A percentile compares a stretch with the other conserved stretches of the same genome.
These are phyloP conservation scores for Drosophila histrio DNA, from an alignment of 2,888 invertebrate species.

Conservation along the genomic window DNA sequence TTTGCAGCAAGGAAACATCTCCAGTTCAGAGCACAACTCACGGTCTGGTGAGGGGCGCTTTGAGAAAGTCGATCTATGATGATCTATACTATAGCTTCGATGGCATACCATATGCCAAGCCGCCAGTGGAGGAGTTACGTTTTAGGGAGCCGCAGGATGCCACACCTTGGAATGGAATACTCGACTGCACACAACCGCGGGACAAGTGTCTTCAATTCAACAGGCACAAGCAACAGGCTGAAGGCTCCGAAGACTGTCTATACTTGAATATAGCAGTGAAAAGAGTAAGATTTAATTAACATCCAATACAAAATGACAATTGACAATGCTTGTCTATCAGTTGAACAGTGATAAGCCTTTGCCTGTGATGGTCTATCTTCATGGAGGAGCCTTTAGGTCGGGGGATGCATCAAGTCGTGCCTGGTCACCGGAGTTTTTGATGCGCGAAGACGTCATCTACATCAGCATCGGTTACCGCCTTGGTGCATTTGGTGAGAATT, in stretches of 20 bases:
- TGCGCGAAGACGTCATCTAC: conserved; percentile 82
- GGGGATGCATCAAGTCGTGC: conserved; percentile 70
- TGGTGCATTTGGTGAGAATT: conserved; percentile 81
- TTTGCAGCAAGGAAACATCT: conserved; percentile 36
- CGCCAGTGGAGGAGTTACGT: conserved; percentile 67
- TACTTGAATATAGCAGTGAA: conserved; percentile 75
- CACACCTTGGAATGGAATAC: conserved; percentile 82
- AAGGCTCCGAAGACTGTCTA: conserved; percentile 79
- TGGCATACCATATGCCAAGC: conserved; percentile 76
- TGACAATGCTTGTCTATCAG: conserved; percentile 22
- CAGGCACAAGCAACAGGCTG: conserved; percentile 50
- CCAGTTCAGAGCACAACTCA: conserved; percentile 68
- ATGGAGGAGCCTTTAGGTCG: conserved; percentile 58
- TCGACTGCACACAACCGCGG: conserved; percentile 56
- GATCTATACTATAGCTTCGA: conserved; percentile 71
- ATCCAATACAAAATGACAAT: background rate
- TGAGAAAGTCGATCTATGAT: conserved; percentile 66
- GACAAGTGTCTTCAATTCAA: conserved; percentile 64
- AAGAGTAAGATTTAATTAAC: conserved; percentile 24
- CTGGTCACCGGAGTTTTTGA: conserved; percentile 83
- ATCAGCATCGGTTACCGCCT: conserved; percentile 84
- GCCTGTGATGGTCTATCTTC: conserved; percentile 73
- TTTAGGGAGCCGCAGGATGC: conserved; percentile 81
- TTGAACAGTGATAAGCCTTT: conserved; percentile 41
- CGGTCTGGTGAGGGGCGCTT: conserved; percentile 73